These are phyloP conservation scores for Dolichopus griseipennis DNA, from an alignment of 2,888 invertebrate species.

Conservation along the genomic window DNA sequence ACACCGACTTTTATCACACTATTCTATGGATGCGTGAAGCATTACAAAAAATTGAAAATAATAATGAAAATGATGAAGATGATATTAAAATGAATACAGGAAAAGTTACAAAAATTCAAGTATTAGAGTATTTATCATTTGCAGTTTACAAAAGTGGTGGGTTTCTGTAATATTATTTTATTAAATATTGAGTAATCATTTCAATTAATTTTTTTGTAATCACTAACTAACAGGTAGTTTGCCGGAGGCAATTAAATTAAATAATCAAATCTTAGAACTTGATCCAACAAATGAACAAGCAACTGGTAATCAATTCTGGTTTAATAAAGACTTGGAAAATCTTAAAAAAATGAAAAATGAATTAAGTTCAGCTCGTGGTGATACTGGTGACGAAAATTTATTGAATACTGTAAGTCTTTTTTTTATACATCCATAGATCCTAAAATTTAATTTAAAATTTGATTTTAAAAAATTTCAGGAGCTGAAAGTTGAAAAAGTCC, in stretches of 20 bases:
- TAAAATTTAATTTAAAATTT: not conserved
- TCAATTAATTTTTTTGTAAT: too few relatives aligned
- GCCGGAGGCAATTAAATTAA: conserved; percentile 74
- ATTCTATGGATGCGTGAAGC: conserved; percentile 94
- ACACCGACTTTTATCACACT: conserved; percentile 86
- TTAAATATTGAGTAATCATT: too few relatives aligned
- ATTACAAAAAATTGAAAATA: conserved; percentile 51
- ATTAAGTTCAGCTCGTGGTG: conserved; percentile 46
- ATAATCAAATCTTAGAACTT: conserved; percentile 73
- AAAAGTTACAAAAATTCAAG: conserved; percentile 57
- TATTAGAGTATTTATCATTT: conserved; percentile 93
- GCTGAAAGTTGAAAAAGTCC: conserved; percentile 33
- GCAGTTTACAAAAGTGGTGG: conserved; percentile 82
- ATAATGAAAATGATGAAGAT: conserved; percentile 48
- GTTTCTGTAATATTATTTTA: conserved; percentile 34
- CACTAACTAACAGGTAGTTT: conserved; percentile 68
- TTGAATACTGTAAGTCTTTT: conserved; percentile 29
- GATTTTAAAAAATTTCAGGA: conserved; percentile 29
- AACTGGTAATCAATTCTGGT: conserved; percentile 81
- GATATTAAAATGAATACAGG: conserved; percentile 49
- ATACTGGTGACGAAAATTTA: conserved; percentile 53
- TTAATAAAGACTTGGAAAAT: conserved; percentile 67
- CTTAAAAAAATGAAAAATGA: conserved; percentile 49
- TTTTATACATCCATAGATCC: conserved; percentile 7
- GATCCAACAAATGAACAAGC: conserved; percentile 80